Evolutionary conservation across 2,113 vertebrate species (phyloP).

Genomic region (Tychaedon coryphoeus): DNA sequence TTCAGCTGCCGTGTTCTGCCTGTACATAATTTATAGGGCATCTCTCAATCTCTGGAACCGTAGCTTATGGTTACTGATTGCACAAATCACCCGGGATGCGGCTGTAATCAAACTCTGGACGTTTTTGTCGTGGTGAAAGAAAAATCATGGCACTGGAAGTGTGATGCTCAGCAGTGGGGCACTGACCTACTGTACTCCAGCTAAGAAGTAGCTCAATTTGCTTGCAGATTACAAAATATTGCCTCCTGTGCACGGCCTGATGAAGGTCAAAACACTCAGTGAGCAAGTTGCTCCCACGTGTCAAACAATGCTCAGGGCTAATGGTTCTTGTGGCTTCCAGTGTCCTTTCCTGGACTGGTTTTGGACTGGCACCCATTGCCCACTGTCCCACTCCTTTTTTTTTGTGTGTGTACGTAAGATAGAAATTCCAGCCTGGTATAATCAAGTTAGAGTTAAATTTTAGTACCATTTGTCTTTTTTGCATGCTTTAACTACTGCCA

Average conservation of each 20-base stretch:
- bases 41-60: neutral
- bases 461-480: neutral
- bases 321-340: neutral
- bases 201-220: neutral
- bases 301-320: neutral
- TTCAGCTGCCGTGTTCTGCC: neutral
- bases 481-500: neutral
- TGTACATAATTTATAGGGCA: neutral
- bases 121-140: neutral
- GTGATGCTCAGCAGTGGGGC: neutral
- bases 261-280: neutral
- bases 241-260: neutral
- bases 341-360: neutral
- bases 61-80: neutral
- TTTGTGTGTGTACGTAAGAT: neutral
- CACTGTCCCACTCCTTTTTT: neutral
- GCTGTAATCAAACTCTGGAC: neutral
- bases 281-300: neutral
- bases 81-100: neutral
- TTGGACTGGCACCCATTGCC: neutral
- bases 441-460: neutral
- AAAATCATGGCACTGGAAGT: neutral
- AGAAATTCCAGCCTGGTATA: neutral
- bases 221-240: neutral
- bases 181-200: neutral